Conservation (phyloP, 2,888 invertebrate genomes). For the Frankliniella intonsa region DNA sequence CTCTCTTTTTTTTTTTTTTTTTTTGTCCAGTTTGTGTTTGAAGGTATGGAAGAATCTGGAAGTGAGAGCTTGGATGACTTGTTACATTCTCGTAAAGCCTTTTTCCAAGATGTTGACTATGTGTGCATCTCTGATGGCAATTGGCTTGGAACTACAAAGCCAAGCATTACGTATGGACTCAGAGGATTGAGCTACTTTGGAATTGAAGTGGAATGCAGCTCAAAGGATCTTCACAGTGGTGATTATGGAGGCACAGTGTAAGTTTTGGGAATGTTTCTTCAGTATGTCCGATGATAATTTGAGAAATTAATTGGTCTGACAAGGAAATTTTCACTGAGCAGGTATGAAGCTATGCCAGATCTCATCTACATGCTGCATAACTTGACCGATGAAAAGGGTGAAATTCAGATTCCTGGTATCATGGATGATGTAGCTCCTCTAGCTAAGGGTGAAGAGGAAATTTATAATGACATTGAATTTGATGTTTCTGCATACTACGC, state of each 20-base stretch:
- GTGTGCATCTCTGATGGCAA: conserved; percentile 99
- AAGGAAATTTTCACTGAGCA: neutral
- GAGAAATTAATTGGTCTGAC: neutral
- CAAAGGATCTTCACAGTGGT: conserved; percentile 93
- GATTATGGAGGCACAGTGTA: conserved; percentile 91
- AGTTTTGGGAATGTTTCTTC: conserved; percentile 43
- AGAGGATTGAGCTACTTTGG: conserved; percentile 90
- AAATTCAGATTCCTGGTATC: conserved; percentile 76
- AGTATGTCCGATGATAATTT: neutral
- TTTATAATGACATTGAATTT: conserved; percentile 56
- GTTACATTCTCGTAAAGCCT: conserved; percentile 66
- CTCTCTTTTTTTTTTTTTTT: no score
- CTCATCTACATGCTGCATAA: conserved; percentile 78
- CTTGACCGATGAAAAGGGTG: conserved; percentile 80
- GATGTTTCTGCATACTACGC: conserved; percentile 47
- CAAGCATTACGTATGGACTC: conserved; percentile 94
- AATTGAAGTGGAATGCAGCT: conserved; percentile 80
- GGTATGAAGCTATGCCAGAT: conserved; percentile 79
- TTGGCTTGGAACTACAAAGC: conserved; percentile 95
- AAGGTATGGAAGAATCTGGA: conserved; percentile 98
- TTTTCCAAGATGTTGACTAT: conserved; percentile 80
- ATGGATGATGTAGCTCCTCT: conserved; percentile 63
- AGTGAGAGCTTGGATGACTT: conserved; percentile 92
- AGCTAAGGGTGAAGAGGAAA: conserved; percentile 47
- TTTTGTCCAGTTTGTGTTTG: conserved; percentile 72